phyloP scores from a whole-genome alignment of 2,888 invertebrate genomes.

The Syrphus vitripennis region DNA sequence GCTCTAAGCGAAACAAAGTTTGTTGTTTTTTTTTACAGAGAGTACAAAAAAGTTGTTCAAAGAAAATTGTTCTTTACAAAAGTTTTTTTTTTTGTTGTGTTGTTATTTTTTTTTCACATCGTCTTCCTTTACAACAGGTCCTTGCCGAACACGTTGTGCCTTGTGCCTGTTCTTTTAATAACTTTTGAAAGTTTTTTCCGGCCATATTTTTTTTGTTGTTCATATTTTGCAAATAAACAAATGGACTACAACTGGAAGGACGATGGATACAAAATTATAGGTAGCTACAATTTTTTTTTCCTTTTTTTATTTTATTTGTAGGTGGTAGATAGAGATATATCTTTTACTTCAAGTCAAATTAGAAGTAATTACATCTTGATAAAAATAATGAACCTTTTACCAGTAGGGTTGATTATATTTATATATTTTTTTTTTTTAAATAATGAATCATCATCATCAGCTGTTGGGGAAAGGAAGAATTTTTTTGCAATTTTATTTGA shows the following conservation, averaged over 20 bases:
- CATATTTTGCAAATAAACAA: conserved; percentile 36
- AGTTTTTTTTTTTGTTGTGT: conserved; percentile 26
- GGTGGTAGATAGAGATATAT: background rate
- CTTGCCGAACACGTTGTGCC: conserved; percentile 5
- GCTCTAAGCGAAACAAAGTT: conserved; percentile 37
- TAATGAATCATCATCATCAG: background rate
- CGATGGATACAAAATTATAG: background rate
- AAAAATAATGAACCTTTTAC: background rate
- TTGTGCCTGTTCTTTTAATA: conserved; percentile 8
- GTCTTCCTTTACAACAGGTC: background rate
- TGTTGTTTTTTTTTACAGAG: background rate
- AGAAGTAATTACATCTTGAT: conserved; percentile 41
- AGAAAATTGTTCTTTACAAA: conserved; percentile 20
- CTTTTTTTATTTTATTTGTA: background rate
- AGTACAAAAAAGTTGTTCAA: background rate
- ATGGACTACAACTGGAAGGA: background rate
- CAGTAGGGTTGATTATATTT: background rate
- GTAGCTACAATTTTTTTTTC: background rate
- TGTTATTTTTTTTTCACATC: background rate
- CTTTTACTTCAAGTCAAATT: conserved; percentile 30
- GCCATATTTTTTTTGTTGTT: background rate
- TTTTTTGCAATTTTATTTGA: background rate
- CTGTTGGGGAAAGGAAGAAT: background rate
- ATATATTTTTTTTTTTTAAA: background rate
- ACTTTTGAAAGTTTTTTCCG: conserved; percentile 33